Evolutionary conservation across 2,113 vertebrate genomes (phyloP), one percentile per base, ranked within the genome.

Genomic region (Pleuronectes platessa): DNA sequence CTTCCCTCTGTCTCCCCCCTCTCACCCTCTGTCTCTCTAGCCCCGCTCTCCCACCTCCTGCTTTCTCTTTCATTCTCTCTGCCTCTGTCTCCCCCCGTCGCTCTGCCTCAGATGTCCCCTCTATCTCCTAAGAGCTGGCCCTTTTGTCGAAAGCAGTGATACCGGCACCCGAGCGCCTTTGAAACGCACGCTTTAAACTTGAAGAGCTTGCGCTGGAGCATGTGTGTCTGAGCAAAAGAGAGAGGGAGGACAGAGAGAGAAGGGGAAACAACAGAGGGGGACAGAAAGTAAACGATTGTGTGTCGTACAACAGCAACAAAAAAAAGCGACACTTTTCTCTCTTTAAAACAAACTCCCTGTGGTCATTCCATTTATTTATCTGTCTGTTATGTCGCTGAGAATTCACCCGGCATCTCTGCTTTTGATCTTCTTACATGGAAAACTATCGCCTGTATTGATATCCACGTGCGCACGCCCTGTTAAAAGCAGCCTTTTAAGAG

Each of bases 401-500:
- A 49, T 71, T 74, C 76, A 63, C 62, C 66, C 82, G 63, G 65
- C 68, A 74, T 84, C 80, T 84, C 81, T 82, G 83, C 37, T 31
- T 92, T 92, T 92, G 89, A 92, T 92, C 90, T 85, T 77, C 88
- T 88, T 86, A 82, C 86, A 83, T 86, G 86, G 85, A 90, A 89
- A 92, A 90, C 89, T 86, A 92, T 86, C 72, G 71, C 79, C 75
- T 71, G 83, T 89, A 92, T 90, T 92, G 91, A 92, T 92, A 91
- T 90, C 83, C 80, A 78, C 68, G 71, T 66, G 83, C 87, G 77
- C 84, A 78, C 58, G 59, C 75, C 86, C 89, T 76, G 85, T 90
- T 92, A 91, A 93, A 92, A 92, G 91, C 90, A 69, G 85, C 89
- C 92, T 92, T 93, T 92, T 87, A 90, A 90, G 89, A 90, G 90